A percentile compares a stretch with the other conserved stretches of the same genome.
Conservation (phyloP, 2,797 vertebrate species). For the Gallirallus australis region DNA sequence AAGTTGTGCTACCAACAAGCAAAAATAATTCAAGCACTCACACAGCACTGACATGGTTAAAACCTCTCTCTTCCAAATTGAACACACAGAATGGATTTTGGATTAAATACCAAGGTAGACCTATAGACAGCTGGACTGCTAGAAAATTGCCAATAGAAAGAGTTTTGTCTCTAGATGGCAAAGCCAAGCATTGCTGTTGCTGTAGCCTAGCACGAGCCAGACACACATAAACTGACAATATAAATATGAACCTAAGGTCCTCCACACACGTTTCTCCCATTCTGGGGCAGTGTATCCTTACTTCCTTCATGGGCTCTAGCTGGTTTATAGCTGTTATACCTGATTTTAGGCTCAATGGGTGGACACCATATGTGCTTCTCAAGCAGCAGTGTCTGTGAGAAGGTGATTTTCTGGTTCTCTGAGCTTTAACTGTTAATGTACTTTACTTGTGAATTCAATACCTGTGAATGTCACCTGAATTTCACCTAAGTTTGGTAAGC, state of each 20-base stretch:
- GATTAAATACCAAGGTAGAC: not conserved
- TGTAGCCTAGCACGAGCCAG: not conserved
- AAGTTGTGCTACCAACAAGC: not conserved
- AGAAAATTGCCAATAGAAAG: not conserved
- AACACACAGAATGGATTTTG: not conserved
- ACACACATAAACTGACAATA: not conserved
- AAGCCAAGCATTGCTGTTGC: not conserved
- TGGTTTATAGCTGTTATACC: not conserved
- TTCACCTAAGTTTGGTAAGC: not conserved
- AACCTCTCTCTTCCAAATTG: not conserved
- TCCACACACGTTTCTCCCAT: not conserved
- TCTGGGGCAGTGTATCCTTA: not conserved
- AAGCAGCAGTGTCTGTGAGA: not conserved
- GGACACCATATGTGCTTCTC: not conserved
- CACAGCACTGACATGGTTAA: not conserved
- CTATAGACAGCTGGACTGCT: not conserved
- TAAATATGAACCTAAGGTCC: not conserved
- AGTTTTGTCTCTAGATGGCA: not conserved
- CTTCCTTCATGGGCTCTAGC: not conserved
- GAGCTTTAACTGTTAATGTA: not conserved
- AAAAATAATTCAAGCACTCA: not conserved
- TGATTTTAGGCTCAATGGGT: not conserved
- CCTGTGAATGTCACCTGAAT: not conserved
- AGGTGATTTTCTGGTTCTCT: not conserved
- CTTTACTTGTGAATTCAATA: not conserved